These are phyloP conservation scores for Procapra przewalskii DNA, from an alignment of 2,113 vertebrate species.

Conservation along the genomic window DNA sequence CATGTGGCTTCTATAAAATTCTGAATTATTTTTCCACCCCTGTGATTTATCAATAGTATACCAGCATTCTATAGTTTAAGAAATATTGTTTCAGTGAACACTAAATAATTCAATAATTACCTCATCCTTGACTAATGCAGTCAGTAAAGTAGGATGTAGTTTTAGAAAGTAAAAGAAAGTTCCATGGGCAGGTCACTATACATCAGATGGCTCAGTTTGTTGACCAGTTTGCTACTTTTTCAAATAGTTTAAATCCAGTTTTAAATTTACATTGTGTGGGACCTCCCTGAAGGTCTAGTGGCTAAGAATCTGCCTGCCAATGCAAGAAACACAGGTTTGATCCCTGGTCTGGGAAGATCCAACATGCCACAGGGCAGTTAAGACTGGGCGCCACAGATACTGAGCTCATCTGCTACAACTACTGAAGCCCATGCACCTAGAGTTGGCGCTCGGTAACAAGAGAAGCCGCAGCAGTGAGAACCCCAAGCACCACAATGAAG, in stretches of 20 bases:
- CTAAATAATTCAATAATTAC: not conserved
- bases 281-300: not conserved
- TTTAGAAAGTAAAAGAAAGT: conserved; percentile 1
- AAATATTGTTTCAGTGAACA: not conserved
- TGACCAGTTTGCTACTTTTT: not conserved
- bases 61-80: not conserved
- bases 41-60: not conserved
- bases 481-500: not conserved
- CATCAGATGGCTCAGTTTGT: not conserved
- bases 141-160: not conserved
- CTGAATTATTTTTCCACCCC: not conserved
- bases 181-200: not conserved
- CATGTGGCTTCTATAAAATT: not conserved
- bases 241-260: not conserved
- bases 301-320: not conserved
- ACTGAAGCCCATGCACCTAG: not conserved
- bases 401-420: not conserved
- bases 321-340: not conserved
- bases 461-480: not conserved
- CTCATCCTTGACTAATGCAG: not conserved
- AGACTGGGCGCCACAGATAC: not conserved
- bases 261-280: not conserved
- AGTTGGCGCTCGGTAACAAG: not conserved
- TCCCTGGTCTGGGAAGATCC: not conserved
- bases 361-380: not conserved